Base-by-base conservation (phyloP, 92 coral and sea anemone genomes). In the Galaxea fascicularis region DNA sequence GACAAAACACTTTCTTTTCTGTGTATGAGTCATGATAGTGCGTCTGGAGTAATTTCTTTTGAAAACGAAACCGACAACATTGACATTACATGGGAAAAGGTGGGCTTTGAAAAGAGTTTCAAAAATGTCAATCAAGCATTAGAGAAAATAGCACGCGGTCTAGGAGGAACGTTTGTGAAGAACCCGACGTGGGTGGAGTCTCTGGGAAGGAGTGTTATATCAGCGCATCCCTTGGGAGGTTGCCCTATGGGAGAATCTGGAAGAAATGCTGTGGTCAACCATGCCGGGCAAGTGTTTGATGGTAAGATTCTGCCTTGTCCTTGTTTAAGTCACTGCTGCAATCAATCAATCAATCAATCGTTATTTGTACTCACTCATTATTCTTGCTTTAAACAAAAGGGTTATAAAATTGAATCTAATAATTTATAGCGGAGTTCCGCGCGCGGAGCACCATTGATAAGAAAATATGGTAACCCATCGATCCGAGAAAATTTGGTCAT, bases 201-300 rank as follows among this genome's bases (percentile, higher is more conserved):
- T 10, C 60, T 80, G 3, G 88, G 88, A 0, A n/a, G 46, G 15
- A 69, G 81, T 41, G 84, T 82, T 5, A 17, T 86, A 63, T 53
- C 93, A 0, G 91, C 80, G 0, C 91, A 90, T 58, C 91, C 91
- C 0, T 41, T 85, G 0, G 93, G 90, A 17, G 93, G 93, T 21
- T 90, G 93, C 13, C 78, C 84, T 1, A 90, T 90, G 93, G 90
- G 90, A 4, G 90, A 90, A 1, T 74, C 87, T 12, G 93, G 90
- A 13, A 52, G 46, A 58, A 65, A 78, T 0, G 93, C 59, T 49
- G 93, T 90, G 10, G 87, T 81, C 14, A 90, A 85, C 21, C 93
- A 90, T 56, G 87, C 90, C 8, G 93, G 93, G 25, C 93, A 90
- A 79, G 93, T 86, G 9, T 90, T 90, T 73, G 90, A 89, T 29